Conservation (phyloP, 2,113 vertebrate genomes). For the Petromus typicus region DNA sequence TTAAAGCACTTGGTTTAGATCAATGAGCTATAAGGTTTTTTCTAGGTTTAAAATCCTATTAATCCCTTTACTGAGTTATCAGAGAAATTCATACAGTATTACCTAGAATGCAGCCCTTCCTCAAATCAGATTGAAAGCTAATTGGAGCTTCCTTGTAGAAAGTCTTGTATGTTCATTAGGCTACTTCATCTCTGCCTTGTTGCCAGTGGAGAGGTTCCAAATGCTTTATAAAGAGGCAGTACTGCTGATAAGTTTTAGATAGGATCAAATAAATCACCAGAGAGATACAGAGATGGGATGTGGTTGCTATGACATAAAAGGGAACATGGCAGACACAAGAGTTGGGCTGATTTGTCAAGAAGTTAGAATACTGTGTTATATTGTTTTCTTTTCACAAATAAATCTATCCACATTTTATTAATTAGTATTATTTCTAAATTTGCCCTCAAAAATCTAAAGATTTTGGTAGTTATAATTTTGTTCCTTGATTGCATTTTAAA, state of each 20-base stretch:
- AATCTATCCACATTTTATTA: not conserved
- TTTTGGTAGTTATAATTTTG: not conserved
- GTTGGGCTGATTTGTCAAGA: not conserved
- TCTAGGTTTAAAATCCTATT: not conserved
- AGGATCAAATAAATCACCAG: not conserved
- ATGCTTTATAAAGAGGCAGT: not conserved
- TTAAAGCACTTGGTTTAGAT: not conserved
- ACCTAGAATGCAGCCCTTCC: not conserved
- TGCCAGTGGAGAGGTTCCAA: not conserved
- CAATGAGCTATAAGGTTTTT: not conserved
- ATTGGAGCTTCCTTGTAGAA: not conserved
- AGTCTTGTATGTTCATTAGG: not conserved
- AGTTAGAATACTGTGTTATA: not conserved
- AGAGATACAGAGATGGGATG: not conserved
- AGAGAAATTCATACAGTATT: not conserved
- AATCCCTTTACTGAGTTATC: not conserved
- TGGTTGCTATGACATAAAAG: not conserved
- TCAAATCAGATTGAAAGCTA: not conserved
- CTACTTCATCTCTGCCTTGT: not conserved
- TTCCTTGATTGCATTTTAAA: slow-evolving; percentile 6
- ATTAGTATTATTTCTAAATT: not conserved
- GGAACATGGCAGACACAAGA: not conserved
- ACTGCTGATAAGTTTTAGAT: not conserved
- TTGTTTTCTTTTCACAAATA: not conserved
- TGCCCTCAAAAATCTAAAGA: not conserved